Percentiles rank a stretch among this genome's conserved stretches.
Conservation (phyloP, 1,140 invertebrate species). For the Panagrolaimus sp. region DNA sequence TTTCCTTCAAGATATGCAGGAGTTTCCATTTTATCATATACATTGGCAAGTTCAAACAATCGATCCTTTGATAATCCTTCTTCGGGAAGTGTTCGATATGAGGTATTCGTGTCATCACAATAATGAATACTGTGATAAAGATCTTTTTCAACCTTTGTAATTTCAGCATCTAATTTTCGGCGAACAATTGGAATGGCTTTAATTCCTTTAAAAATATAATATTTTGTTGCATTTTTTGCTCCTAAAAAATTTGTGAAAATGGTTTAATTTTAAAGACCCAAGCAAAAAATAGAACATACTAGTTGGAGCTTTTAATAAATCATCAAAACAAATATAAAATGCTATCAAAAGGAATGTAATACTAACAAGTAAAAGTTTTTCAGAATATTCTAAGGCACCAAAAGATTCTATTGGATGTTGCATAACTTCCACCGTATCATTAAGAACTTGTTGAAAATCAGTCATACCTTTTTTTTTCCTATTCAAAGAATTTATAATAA, state of each 20-base stretch:
- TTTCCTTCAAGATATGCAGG: slow-evolving; percentile 6
- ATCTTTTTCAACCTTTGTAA: slow-evolving; percentile 13
- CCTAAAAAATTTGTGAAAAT: background rate
- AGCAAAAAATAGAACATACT: no score
- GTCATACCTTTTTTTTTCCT: no score
- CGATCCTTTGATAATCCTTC: background rate
- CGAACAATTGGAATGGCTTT: slow-evolving; percentile 2
- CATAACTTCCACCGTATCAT: no score
- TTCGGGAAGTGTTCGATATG: background rate
- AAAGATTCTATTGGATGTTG: no score
- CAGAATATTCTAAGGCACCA: no score
- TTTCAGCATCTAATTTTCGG: slow-evolving; percentile 9
- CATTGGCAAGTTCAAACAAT: background rate
- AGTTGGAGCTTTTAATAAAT: no score
- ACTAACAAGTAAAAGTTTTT: no score
- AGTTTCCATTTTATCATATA: background rate
- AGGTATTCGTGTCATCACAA: background rate
- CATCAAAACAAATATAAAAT: no score
- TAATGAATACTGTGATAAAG: slow-evolving; percentile 3
- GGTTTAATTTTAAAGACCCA: background rate
- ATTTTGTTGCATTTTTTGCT: background rate
- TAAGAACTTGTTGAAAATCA: no score
- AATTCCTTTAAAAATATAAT: background rate
- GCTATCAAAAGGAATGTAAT: no score
- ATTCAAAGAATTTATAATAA: no score